These are phyloP conservation scores for Bambusicola thoracicus DNA, from an alignment of 2,113 vertebrate genomes.

Conservation along the genomic window DNA sequence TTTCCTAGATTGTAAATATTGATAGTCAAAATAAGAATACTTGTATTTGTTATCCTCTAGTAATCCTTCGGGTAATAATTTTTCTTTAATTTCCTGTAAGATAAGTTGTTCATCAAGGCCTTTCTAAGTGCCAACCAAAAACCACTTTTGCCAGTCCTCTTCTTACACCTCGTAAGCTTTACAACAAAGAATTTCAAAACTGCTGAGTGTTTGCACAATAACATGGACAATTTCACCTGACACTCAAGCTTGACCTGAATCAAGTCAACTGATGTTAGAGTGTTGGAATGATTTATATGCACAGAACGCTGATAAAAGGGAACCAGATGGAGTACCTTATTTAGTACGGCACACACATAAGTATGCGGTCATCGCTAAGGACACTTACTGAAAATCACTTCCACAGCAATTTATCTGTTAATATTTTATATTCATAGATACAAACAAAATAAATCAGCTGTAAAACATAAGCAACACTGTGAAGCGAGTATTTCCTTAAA, in stretches of 20 bases:
- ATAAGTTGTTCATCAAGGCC: neutral
- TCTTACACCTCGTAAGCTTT: neutral
- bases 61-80: neutral
- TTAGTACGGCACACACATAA: neutral
- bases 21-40: neutral
- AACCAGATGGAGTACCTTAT: constrained; percentile 19
- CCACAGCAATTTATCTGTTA: neutral
- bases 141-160: neutral
- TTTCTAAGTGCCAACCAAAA: constrained; percentile 3
- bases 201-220: neutral
- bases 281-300: constrained; percentile 38
- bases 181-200: neutral
- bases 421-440: neutral
- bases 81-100: neutral
- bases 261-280: neutral
- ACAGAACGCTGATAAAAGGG: constrained; percentile 27
- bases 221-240: constrained; percentile 5
- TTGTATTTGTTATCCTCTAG: neutral
- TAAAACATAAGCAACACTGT: neutral
- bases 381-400: neutral
- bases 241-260: neutral
- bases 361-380: neutral
- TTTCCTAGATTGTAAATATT: neutral
- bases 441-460: neutral
- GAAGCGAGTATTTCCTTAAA: neutral